Conservation (phyloP, 2,888 invertebrate genomes). For the Stenodera caucasica region DNA sequence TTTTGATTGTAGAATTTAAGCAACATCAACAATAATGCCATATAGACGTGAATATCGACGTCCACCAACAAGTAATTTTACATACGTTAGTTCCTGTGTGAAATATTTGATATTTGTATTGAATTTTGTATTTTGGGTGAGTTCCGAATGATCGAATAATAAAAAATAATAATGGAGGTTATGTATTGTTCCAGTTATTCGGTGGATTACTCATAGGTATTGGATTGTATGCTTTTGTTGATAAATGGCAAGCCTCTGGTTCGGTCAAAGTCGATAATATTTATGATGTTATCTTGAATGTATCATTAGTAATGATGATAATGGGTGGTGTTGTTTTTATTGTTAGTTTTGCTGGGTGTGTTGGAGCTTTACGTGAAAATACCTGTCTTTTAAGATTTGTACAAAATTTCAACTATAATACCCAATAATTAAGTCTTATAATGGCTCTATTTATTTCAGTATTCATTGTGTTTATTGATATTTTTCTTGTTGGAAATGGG, state of each 20-base stretch:
- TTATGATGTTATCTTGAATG: slow-evolving; percentile 87
- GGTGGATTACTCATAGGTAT: slow-evolving; percentile 85
- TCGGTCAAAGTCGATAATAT: slow-evolving; percentile 82
- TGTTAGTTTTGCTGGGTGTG: slow-evolving; percentile 92
- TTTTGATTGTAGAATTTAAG: neutral
- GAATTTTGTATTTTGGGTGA: slow-evolving; percentile 90
- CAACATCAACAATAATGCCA: slow-evolving; percentile 54
- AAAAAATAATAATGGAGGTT: slow-evolving; percentile 13
- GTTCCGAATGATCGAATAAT: no score
- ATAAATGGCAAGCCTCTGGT: slow-evolving; percentile 89
- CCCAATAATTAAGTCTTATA: slow-evolving; percentile 6
- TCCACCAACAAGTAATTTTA: slow-evolving; percentile 64
- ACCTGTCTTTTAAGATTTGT: slow-evolving; percentile 90
- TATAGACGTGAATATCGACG: slow-evolving; percentile 60
- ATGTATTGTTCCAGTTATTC: slow-evolving; percentile 69
- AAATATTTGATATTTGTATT: slow-evolving; percentile 89
- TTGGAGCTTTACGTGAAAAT: slow-evolving; percentile 89
- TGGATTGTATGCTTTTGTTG: slow-evolving; percentile 88
- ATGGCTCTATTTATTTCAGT: slow-evolving; percentile 62
- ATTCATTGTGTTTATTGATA: slow-evolving; percentile 83
- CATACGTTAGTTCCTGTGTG: slow-evolving; percentile 83
- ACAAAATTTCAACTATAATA: slow-evolving; percentile 54
- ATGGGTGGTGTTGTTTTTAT: slow-evolving; percentile 89
- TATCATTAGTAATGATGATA: slow-evolving; percentile 87
- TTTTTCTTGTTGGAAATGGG: slow-evolving; percentile 92